Evolutionary conservation across 2,888 invertebrate species (phyloP), one percentile per base, ranked within the genome.

Genomic region (Sarcophaga variegata): DNA sequence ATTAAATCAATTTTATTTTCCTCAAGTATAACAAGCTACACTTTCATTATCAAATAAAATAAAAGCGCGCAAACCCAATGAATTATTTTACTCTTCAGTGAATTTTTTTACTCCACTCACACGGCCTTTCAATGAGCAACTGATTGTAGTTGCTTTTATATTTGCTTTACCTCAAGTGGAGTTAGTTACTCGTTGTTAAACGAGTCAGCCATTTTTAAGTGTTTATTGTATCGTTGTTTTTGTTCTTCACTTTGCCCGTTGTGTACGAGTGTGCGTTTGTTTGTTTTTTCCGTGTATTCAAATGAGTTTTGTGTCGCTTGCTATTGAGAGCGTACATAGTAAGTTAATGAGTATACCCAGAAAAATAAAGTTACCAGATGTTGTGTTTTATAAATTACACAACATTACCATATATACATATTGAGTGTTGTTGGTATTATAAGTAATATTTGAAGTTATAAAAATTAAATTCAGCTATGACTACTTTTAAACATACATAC

Each of bases 71-170:
- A 80, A 75, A 71, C 37, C 5, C 11, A 62, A 69, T 27, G 11
- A 5, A 25, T 69, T 37, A 27, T 11, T 59, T 0, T 10, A 8
- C 22, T 59, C 2, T 37, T 72, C 37, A 10, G 22, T 27, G 60
- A 70, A 22, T 45, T 86, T 69, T 85, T 70, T 70, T 71, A 87
- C 70, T 89, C 88, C 89, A 90, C 90, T 90, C 90, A 90, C 89
- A 89, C 89, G 88, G 89, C 88, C 88, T 88, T 88, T 82, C 90
- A 89, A 89, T 89, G 89, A 89, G 90, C 89, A 88, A 90, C 90
- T 90, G 88, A 90, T 27, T 76, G 74, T 74, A 20, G 37, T 63
- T 72, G 62, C 17, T 17, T 59, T 54, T 77, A 62, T 60, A 17
- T 80, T 83, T 74, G 79, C 37, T 82, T 74, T 54, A 67, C 59